Percentiles rank a stretch among this genome's conserved stretches.
These are phyloP conservation scores for Holotrichia oblita DNA, from an alignment of 1,140 invertebrate genomes.

Conservation along the genomic window DNA sequence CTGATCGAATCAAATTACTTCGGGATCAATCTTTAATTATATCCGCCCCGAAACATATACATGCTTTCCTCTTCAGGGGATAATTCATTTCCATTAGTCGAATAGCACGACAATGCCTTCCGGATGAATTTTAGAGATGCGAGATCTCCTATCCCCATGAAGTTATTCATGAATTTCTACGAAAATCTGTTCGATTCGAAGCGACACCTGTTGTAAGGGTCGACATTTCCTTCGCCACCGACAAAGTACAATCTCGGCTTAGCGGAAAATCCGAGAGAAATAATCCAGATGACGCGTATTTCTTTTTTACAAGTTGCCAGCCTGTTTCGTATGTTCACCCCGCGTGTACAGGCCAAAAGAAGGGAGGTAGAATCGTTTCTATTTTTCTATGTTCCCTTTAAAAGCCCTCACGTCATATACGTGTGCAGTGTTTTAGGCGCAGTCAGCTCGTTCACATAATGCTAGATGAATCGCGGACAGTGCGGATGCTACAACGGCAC, in stretches of 20 bases:
- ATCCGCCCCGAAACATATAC: background rate
- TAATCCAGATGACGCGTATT: conserved; percentile 29
- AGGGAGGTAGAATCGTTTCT: background rate
- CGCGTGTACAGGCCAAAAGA: background rate
- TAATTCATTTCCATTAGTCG: conserved; percentile 35
- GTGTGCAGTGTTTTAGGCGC: conserved; percentile 23
- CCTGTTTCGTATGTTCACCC: background rate
- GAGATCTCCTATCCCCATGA: background rate
- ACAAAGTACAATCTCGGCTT: conserved; percentile 30
- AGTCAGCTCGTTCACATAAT: conserved; percentile 42
- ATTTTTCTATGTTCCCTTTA: conserved; percentile 4
- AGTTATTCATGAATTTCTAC: conserved; percentile 14
- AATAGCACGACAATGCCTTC: conserved; percentile 21
- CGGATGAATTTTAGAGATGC: conserved; percentile 1
- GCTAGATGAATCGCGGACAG: conserved; percentile 45
- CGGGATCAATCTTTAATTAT: conserved; percentile 18
- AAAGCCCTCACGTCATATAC: background rate
- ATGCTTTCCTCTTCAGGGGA: background rate
- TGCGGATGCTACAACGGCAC: conserved; percentile 33
- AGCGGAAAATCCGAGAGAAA: conserved; percentile 12
- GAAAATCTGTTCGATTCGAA: conserved; percentile 25
- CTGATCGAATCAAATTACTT: background rate
- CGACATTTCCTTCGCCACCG: background rate
- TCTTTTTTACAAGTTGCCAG: conserved; percentile 24
- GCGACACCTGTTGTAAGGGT: conserved; percentile 33